Base-by-base conservation (phyloP, 2,888 invertebrate genomes). In the Parnassius orleans region DNA sequence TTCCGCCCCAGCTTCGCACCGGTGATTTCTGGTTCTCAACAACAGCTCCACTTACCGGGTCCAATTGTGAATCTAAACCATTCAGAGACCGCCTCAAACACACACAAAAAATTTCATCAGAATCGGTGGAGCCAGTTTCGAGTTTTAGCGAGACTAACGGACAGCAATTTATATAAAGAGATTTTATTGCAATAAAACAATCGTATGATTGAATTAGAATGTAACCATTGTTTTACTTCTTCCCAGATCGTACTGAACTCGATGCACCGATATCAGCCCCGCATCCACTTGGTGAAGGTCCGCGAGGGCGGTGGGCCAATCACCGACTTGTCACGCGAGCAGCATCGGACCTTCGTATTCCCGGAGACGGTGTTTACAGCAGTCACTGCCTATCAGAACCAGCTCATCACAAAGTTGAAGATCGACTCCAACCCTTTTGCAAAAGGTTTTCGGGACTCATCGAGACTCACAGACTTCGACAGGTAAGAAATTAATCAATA, bases 361-460 rank as follows among this genome's bases (percentile, higher is more conserved):
- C 97, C 98, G 3, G 99, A 99, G 93, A 98, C 98, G 1, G 97
- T 98, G 73, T 99, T 99, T 93, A 99, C 99, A 53, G 99, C 99
- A 46, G 99, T 99, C 72, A 99, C 99, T 47, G 99, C 99, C 46
- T 99, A 99, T 93, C 99, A 99, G 92, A 99, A 99, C 92, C 99
- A 99, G 92, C 94, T 98, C 93, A 99, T 99, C 81, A 99, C 99
- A 60, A 99, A 98, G 87, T 92, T 99, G 84, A 99, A 99, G 93
- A 99, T 99, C 78, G 98, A 99, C 93, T 98, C 98, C 83, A 99
- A 99, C 86, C 99, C 99, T 60, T 99, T 99, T 84, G 99, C 98
- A 68, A 99, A 99, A 92, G 99, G 99, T 60, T 99, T 99, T 87
- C 93, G 99, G 74, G 99, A 99, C 88, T 98, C 98, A 11, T 98